These are phyloP conservation scores for Ochotona princeps DNA, from an alignment of 2,113 vertebrate genomes.

Conservation along the genomic window DNA sequence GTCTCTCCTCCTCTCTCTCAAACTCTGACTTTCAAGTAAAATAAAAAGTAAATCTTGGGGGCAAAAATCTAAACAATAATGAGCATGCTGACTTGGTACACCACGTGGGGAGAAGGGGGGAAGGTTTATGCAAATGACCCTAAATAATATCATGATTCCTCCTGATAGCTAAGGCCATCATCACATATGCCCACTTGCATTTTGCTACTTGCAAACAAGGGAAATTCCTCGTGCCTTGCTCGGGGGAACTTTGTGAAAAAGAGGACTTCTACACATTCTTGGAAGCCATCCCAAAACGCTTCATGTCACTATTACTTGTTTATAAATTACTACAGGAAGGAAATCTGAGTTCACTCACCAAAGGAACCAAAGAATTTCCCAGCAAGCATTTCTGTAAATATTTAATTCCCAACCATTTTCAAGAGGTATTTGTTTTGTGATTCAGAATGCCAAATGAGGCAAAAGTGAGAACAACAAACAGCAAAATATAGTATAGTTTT, in stretches of 20 bases:
- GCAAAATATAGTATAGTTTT: neutral
- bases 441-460: neutral
- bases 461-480: neutral
- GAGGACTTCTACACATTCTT: neutral
- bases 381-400: neutral
- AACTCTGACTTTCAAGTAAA: no score
- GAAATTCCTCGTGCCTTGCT: neutral
- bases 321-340: neutral
- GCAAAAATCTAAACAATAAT: no score
- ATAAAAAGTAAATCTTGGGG: no score
- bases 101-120: no score
- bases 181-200: neutral
- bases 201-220: neutral
- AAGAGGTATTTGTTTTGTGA: neutral
- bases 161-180: neutral
- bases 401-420: neutral
- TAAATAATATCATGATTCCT: neutral
- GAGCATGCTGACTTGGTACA: no score
- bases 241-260: neutral
- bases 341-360: neutral
- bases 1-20: no score
- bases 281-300: neutral
- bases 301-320: neutral
- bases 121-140: no score
- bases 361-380: neutral